Base-by-base conservation (phyloP, 2,888 invertebrate species). In the Drosophila borealis region DNA sequence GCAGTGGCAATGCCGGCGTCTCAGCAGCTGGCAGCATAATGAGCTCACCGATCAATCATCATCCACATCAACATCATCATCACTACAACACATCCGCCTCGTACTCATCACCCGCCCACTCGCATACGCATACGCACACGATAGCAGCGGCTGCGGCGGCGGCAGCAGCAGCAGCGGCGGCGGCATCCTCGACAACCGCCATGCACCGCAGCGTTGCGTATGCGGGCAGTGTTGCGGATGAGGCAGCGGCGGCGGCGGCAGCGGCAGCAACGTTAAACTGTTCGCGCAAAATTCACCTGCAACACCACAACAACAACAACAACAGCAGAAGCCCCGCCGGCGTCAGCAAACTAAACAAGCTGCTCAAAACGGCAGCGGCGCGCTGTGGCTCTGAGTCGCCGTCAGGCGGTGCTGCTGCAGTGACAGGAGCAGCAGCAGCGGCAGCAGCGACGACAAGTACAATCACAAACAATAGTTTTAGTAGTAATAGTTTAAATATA, bases 361-460 rank as follows among this genome's bases (percentile, higher is more conserved):
- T 89, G 65, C 80, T 84, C 17, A 89, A 90, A 53, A 61, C 87
- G 44, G 66, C 71, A 59, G 29, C 73, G 21, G 73, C 66, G 70
- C 91, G 93, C 77, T 93, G 93, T 78, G 94, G 94, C 76, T 93
- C 93, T 36, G 91, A 93, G 77, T 93, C 94, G 80, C 93, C 94
- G 60, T 44, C 46, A 11, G 45, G 61, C 14, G 62, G 42, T 19
- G 50, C 14, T n/a, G 59, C 21, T 33, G 46, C 45, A 44, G 50
- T 21, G 36, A 29, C 36, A 54, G 41, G 10, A 5, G 10, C 41
- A 41, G 17, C 63, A 46, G 57, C 68, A 36, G 64, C 74, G 41
- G 69, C 82, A 46, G 34, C 74, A 70, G 63, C 76, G 79, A 80
- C 86, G 86, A 82, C 83, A 80, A 90, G 85, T 90, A 89, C 89